Percentiles rank a stretch among this genome's conserved stretches.
Conservation (phyloP, 1,140 invertebrate species). For the Nasonia vitripennis region DNA sequence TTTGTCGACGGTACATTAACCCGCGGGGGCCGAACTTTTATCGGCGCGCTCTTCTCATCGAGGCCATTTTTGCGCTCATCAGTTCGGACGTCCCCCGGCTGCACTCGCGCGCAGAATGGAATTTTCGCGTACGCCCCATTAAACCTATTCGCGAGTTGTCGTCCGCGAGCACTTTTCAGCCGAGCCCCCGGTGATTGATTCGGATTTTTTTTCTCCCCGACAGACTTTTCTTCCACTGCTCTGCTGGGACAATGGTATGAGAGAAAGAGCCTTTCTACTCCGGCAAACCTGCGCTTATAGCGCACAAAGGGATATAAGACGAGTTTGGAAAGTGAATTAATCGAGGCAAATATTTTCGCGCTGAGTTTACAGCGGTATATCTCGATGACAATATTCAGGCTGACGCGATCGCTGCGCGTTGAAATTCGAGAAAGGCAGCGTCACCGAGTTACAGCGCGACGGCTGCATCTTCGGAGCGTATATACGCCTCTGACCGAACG, state of each 20-base stretch:
- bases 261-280: background rate
- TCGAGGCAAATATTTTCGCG: background rate
- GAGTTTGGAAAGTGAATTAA: slow-evolving; percentile 1
- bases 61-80: slow-evolving; percentile 34
- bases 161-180: slow-evolving; percentile 51
- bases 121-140: slow-evolving; percentile 56
- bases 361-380: background rate
- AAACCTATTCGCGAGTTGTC: slow-evolving; percentile 59
- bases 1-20: slow-evolving; percentile 23
- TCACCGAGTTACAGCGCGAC: background rate
- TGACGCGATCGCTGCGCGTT: background rate
- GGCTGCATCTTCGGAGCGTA: background rate
- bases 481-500: background rate
- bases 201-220: slow-evolving; percentile 42
- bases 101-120: slow-evolving; percentile 49
- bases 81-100: slow-evolving; percentile 55
- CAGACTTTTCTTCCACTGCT: background rate
- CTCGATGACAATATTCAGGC: background rate
- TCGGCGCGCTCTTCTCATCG: background rate
- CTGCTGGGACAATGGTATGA: background rate
- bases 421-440: slow-evolving; percentile 5
- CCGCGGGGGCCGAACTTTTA: background rate
- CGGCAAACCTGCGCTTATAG: background rate
- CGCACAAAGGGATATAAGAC: background rate
- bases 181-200: slow-evolving; percentile 58